phyloP scores from a whole-genome alignment of 2,888 invertebrate genomes.

The Drosophila mimica region DNA sequence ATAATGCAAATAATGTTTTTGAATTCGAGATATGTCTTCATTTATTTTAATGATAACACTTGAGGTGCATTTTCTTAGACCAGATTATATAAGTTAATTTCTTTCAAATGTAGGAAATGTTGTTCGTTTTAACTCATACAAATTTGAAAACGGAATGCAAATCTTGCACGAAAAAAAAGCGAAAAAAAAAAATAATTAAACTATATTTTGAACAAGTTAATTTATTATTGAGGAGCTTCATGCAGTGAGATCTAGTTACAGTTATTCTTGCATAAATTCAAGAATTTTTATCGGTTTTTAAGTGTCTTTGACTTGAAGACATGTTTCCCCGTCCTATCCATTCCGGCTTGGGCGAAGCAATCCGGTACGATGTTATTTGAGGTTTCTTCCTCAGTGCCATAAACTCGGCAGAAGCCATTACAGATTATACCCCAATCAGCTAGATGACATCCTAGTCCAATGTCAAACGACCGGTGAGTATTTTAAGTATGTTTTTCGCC shows the following conservation, averaged over 20 bases:
- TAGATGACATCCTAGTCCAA: not conserved
- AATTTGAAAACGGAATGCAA: not conserved
- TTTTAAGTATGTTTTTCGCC: not conserved
- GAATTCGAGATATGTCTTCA: constrained; percentile 1
- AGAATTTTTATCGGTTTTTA: not conserved
- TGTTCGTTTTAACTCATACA: not conserved
- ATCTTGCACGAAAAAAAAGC: no score
- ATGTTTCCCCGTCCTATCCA: not conserved
- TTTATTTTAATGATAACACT: not conserved
- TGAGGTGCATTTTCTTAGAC: not conserved
- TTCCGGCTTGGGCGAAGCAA: not conserved
- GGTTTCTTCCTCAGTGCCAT: no score
- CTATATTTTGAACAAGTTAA: not conserved
- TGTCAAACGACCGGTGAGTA: not conserved
- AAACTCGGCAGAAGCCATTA: not conserved
- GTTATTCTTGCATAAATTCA: not conserved
- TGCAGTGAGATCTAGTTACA: not conserved
- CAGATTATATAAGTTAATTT: not conserved
- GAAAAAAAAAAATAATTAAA: not conserved
- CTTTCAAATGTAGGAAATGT: not conserved
- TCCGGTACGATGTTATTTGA: no score
- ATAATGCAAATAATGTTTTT: constrained; percentile 14
- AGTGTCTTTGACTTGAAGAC: not conserved
- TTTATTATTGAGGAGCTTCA: not conserved
- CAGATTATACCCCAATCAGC: not conserved